Evolutionary conservation across 2,113 vertebrate species (phyloP).

Genomic region (Hiodon tergisus): DNA sequence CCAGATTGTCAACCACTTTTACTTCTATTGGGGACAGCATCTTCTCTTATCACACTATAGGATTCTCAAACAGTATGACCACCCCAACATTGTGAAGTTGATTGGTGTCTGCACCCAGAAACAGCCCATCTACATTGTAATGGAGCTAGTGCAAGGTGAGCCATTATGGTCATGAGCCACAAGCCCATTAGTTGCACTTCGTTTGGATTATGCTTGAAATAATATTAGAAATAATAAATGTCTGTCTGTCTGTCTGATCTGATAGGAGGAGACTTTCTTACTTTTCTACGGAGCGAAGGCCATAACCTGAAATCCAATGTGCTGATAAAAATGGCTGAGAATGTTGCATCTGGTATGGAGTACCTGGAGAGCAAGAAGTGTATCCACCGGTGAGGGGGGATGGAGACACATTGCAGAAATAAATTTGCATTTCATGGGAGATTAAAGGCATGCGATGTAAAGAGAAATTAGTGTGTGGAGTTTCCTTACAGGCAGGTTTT

Average conservation of each 20-base stretch:
- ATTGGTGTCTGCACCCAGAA: constrained; percentile 95
- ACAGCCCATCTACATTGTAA: constrained; percentile 94
- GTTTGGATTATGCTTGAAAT: too few relatives aligned
- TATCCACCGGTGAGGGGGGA: constrained; percentile 81
- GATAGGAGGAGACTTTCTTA: constrained; percentile 88
- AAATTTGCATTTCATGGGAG: too few relatives aligned
- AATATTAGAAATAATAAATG: neutral
- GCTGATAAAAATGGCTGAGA: constrained; percentile 80
- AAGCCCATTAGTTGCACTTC: neutral
- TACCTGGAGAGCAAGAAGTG: constrained; percentile 91
- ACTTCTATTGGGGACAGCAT: neutral
- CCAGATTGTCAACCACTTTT: neutral
- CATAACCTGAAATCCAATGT: constrained; percentile 63
- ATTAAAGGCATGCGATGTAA: neutral
- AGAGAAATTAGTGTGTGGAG: too few relatives aligned
- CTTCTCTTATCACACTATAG: constrained; percentile 49
- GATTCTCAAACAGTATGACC: constrained; percentile 92
- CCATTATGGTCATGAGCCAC: neutral
- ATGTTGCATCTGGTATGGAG: constrained; percentile 84
- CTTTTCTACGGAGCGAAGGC: constrained; percentile 77
- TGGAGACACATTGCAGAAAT: too few relatives aligned
- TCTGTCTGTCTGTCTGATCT: constrained; percentile 18
- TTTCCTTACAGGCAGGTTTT: too few relatives aligned
- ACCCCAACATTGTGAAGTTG: constrained; percentile 90
- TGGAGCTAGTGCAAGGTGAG: constrained; percentile 91